Percentiles rank a stretch among this genome's conserved stretches.
Conservation (phyloP, 2,113 vertebrate genomes). For the Syrrhaptes paradoxus region DNA sequence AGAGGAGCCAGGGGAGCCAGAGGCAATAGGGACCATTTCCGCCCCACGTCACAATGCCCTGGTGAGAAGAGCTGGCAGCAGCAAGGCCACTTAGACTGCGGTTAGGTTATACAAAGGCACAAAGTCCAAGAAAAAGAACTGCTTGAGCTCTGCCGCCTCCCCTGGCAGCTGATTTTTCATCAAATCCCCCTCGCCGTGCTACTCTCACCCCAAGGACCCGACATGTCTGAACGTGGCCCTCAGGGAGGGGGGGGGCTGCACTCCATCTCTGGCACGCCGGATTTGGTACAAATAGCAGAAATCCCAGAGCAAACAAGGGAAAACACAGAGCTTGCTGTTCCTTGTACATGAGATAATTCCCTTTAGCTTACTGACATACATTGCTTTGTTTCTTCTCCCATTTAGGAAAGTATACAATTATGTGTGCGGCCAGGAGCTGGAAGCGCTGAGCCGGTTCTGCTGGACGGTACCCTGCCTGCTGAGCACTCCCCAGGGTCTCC, state of each 20-base stretch:
- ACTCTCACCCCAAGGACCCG: neutral
- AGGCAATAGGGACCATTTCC: neutral
- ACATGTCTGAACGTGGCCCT: neutral
- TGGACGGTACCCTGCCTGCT: neutral
- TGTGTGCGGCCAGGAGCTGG: neutral
- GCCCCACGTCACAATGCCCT: neutral
- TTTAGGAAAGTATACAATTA: neutral
- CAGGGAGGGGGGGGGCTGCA: neutral
- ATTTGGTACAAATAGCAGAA: neutral
- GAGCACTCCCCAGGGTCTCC: neutral
- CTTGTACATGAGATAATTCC: neutral
- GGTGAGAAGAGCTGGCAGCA: neutral
- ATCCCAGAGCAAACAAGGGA: neutral
- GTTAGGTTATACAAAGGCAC: neutral
- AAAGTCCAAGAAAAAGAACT: neutral
- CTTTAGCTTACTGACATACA: neutral
- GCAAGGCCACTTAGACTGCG: neutral
- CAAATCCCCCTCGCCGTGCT: neutral
- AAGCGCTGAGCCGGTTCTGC: neutral
- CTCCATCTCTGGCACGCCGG: neutral
- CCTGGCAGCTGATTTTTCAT: neutral
- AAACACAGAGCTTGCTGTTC: constrained; percentile 16
- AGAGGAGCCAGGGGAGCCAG: neutral
- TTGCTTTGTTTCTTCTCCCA: neutral
- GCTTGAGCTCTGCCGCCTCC: neutral